Evolutionary conservation across 2,797 vertebrate species (phyloP), one percentile per base, ranked within the genome.

Genomic region (Mus minutoides): DNA sequence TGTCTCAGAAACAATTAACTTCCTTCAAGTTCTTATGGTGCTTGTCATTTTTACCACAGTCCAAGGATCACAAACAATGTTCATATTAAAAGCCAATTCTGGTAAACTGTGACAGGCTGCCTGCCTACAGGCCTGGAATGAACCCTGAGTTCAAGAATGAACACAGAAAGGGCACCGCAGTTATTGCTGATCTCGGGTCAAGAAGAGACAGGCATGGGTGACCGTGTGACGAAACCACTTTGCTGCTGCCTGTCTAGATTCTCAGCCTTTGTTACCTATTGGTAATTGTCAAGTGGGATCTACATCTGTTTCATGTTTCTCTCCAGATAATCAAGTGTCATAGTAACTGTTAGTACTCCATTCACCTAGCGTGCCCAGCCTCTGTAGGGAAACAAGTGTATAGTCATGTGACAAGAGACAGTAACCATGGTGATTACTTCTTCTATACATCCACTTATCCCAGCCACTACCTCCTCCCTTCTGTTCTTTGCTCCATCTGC

Each of bases 1-100:
- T 88, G 92, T 71, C 29, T 40, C 54, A 46, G 79, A 71, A 92
- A 83, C 64, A 90, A 78, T 73, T 21, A 60, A 26, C 75, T 79
- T 90, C 73, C 93, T 94, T 91, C 93, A 94, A 79, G 75, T 86
- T 95, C 73, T 93, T 92, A 82, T 24, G 7, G 62, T 85, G 52
- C 3, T 80, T 91, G 19, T 34, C 46, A 82, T 67, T 77, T 95
- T 95, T 91, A 87, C 71, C 37, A 60, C 69, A 92, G 76, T 75
- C 49, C 62, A 93, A 84, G 22, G 46, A 85, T 67, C 34, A 62
- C 60, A 95, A 90, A 85, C 2, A 49, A 79, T 62, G 80, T 91
- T 91, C 91, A 87, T 67, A 22, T 75, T 46, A 80, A 95, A 40
- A 5, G 43, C 76, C 83, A 95, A 37, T 52, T 91, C 62, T 91